These are phyloP conservation scores for Acestrorhynchus altus DNA, from an alignment of 2,797 vertebrate genomes.

Conservation along the genomic window DNA sequence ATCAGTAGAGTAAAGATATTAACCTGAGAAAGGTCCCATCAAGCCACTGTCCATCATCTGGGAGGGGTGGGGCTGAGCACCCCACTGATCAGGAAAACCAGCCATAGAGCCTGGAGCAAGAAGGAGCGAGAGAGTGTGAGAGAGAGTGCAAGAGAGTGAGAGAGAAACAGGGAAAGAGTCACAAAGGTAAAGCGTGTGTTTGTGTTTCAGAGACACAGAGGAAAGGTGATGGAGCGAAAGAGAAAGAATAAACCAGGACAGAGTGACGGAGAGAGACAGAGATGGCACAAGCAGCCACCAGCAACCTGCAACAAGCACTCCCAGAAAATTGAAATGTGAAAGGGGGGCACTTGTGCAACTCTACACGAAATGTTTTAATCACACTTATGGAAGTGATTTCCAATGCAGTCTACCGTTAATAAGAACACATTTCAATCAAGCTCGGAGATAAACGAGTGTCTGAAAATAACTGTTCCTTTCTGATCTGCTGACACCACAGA, in stretches of 20 bases:
- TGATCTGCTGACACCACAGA: not conserved
- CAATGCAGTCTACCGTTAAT: not conserved
- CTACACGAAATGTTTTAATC: not conserved
- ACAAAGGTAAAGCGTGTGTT: constrained; percentile 10
- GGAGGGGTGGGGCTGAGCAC: constrained; percentile 60
- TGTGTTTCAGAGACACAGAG: constrained; percentile 16
- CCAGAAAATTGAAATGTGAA: constrained; percentile 4
- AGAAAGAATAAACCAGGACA: constrained; percentile 16
- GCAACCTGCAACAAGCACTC: constrained; percentile 1
- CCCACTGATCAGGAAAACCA: constrained; percentile 66
- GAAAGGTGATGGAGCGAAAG: constrained; percentile 28
- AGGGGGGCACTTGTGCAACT: constrained; percentile 7
- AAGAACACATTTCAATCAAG: constrained; percentile 21
- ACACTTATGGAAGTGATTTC: constrained; percentile 2
- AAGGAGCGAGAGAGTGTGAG: constrained; percentile 17
- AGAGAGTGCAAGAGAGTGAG: not conserved
- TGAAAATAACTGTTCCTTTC: not conserved
- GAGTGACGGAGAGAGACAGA: constrained; percentile 14
- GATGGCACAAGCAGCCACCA: not conserved
- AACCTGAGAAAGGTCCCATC: constrained; percentile 72
- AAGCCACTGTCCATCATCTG: constrained; percentile 68
- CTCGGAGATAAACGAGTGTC: not conserved
- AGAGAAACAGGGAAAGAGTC: not conserved
- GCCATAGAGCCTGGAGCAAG: constrained; percentile 66
- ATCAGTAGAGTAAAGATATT: constrained; percentile 3